These are phyloP conservation scores for Aleiodes sp. DNA, from an alignment of 1,140 invertebrate species.

Conservation along the genomic window DNA sequence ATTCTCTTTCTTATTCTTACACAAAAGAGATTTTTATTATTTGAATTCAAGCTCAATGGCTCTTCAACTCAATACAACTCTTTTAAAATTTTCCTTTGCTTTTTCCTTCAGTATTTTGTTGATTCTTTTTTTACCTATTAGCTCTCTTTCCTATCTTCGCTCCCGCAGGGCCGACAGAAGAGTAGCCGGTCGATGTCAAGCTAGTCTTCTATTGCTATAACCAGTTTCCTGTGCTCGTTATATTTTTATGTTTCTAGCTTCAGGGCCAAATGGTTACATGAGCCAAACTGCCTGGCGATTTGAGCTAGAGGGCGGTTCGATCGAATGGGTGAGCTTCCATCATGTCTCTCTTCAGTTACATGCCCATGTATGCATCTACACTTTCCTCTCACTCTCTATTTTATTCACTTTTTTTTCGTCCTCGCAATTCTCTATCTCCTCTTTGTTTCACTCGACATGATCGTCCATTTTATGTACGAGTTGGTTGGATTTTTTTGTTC, in stretches of 20 bases:
- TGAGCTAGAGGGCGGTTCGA: constrained; percentile 19
- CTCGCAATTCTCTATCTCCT: neutral
- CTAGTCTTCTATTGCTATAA: too few relatives aligned
- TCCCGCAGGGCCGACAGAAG: too few relatives aligned
- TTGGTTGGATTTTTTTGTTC: too few relatives aligned
- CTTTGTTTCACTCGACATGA: neutral
- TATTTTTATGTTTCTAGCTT: constrained; percentile 48
- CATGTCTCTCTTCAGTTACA: neutral
- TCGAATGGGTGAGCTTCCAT: neutral
- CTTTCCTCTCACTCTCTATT: too few relatives aligned
- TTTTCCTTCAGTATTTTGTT: too few relatives aligned
- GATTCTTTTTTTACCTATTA: too few relatives aligned
- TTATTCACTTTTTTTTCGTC: neutral
- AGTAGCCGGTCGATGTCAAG: too few relatives aligned
- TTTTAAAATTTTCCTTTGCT: neutral
- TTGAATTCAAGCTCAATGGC: neutral
- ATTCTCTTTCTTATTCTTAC: neutral
- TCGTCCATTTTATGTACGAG: neutral
- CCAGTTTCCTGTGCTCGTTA: too few relatives aligned
- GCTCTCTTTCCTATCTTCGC: too few relatives aligned
- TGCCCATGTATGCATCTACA: too few relatives aligned
- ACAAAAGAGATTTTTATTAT: constrained; percentile 2
- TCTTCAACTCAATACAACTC: neutral
- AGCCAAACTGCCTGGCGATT: constrained; percentile 36
- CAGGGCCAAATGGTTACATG: constrained; percentile 34